These are phyloP conservation scores for Catharus bicknelli DNA, from an alignment of 2,113 vertebrate genomes.

Conservation along the genomic window DNA sequence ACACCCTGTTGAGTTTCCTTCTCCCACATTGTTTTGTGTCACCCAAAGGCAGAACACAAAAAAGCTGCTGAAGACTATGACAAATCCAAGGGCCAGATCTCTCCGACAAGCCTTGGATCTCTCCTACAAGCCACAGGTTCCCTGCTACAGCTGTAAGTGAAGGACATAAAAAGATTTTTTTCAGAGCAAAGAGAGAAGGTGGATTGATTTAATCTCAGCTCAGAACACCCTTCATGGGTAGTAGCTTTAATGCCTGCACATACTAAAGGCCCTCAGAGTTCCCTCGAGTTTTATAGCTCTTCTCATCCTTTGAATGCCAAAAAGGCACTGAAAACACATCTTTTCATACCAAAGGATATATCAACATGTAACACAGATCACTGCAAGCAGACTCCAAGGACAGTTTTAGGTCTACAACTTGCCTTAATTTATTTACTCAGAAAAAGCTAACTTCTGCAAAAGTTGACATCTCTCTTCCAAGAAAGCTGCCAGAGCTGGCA, in stretches of 20 bases:
- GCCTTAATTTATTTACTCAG: background rate
- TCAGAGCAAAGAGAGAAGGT: background rate
- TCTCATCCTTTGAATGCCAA: background rate
- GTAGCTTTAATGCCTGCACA: rapidly evolving
- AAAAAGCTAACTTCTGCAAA: background rate
- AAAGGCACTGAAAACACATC: background rate
- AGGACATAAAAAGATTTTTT: background rate
- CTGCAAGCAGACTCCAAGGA: background rate
- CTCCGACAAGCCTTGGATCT: background rate
- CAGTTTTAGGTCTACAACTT: background rate
- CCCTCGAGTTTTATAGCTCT: background rate
- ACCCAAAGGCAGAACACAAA: background rate
- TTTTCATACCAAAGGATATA: background rate
- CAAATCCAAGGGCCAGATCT: background rate
- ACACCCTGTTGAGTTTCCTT: background rate
- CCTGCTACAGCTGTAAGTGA: background rate
- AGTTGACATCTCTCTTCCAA: background rate
- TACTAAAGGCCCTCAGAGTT: background rate
- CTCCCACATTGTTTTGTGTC: background rate
- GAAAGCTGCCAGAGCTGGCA: background rate
- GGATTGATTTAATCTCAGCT: background rate
- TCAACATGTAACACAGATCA: background rate
- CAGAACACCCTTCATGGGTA: background rate
- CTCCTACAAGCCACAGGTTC: background rate
- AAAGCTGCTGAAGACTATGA: background rate